phyloP scores from a whole-genome alignment of 2,113 vertebrate species.

The Epinephelus lanceolatus region DNA sequence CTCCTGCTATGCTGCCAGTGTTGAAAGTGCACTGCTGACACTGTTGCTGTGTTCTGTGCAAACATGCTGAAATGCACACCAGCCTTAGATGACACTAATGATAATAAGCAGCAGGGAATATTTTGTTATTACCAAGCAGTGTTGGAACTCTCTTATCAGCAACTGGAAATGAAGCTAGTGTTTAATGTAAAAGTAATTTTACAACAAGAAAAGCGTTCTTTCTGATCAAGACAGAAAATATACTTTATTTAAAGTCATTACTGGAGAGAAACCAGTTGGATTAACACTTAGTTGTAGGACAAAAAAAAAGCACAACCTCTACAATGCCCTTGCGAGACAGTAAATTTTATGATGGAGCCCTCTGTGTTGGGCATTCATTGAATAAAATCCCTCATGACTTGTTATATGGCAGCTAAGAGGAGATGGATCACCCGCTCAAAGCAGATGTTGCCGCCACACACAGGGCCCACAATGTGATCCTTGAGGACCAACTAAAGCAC shows the following conservation, averaged over 20 bases:
- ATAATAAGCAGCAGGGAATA: constrained; percentile 71
- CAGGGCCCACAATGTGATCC: constrained; percentile 77
- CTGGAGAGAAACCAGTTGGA: constrained; percentile 28
- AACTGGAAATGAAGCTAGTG: constrained; percentile 16
- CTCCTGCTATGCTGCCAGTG: constrained; percentile 69
- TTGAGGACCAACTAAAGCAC: constrained; percentile 74
- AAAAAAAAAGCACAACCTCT: constrained; percentile 66
- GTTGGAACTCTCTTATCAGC: constrained; percentile 37
- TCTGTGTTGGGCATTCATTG: constrained; percentile 72
- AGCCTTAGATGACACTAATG: constrained; percentile 66
- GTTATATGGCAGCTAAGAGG: constrained; percentile 83
- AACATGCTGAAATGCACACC: constrained; percentile 70
- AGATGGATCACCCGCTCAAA: constrained; percentile 81
- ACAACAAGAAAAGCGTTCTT: background rate
- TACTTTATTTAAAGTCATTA: constrained; percentile 32
- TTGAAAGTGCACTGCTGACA: constrained; percentile 70
- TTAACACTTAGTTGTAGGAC: constrained; percentile 43
- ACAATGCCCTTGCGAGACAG: constrained; percentile 74
- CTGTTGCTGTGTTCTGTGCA: constrained; percentile 60
- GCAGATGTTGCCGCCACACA: constrained; percentile 79
- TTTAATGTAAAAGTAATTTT: constrained; percentile 4
- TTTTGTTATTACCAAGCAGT: constrained; percentile 40
- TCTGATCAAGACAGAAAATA: constrained; percentile 17
- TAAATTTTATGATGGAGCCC: constrained; percentile 75
- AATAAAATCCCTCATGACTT: constrained; percentile 82